Percentiles rank a stretch among this genome's conserved stretches.
Evolutionary conservation across 2,888 invertebrate species (phyloP).

Genomic region (Patella caerulea): DNA sequence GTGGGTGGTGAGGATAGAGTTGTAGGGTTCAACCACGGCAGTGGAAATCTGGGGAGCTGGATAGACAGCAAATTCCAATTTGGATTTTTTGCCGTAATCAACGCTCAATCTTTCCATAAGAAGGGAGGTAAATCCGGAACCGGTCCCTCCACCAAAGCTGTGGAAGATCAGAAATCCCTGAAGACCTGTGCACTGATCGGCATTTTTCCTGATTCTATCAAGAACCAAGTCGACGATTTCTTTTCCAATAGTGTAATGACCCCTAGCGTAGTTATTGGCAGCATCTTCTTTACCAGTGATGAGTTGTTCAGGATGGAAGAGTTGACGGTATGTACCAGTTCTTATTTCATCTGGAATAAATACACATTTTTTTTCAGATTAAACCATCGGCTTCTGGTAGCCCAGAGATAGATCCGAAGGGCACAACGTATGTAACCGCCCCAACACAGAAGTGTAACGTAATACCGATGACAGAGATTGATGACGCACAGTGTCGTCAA

Average conservation of each 20-base stretch:
- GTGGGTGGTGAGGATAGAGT: not conserved
- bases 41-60: conserved; percentile 1
- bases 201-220: not conserved
- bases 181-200: conserved; percentile 4
- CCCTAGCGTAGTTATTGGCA: conserved; percentile 3
- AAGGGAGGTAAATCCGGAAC: not conserved
- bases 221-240: not conserved
- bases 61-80: not conserved
- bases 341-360: not conserved
- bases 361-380: no score
- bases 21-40: conserved; percentile 4
- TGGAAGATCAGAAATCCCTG: conserved; percentile 7
- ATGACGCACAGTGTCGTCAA: no score
- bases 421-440: no score
- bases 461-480: no score
- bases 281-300: conserved; percentile 12
- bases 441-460: no score
- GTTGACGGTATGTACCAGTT: not conserved
- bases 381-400: no score
- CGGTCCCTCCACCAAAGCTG: not conserved
- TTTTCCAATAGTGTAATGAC: not conserved
- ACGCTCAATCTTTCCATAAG: conserved; percentile 12
- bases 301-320: conserved; percentile 6
- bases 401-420: no score
- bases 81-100: not conserved